Base-by-base conservation (phyloP, 2,797 vertebrate species). In the Triplophysa bombifrons region DNA sequence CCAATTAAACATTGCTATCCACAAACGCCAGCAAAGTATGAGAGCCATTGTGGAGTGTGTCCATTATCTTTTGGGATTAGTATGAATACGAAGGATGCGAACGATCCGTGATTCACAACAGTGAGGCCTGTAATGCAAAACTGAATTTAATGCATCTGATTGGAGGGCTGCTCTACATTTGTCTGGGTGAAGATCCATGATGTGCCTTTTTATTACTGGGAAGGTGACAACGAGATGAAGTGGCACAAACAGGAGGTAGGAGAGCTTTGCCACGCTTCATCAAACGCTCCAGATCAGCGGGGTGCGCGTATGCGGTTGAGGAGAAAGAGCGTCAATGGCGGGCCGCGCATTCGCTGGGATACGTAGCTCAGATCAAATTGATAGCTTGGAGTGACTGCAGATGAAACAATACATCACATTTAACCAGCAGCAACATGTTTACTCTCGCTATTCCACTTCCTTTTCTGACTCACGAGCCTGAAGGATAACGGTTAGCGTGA, bases 251-350 rank as follows among this genome's bases (percentile, higher is more conserved):
- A 30, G 20, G 19, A 72, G 69, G n/a, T 63, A 53, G 20, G 58
- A 63, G 65, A 74, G 65, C 72, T 78, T 82, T 41, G 60, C 72
- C 34, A 55, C 4, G 38, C 68, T 84, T 84, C 76, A 80, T 76
- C 80, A 82, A 76, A 71, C 41, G 4, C 55, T 65, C 34, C 10
- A 34, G 63, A 79, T 80, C 60, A 66, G 48, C 13, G 13, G 25
- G 64, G 60, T 75, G 71, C 20, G 27, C 51, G 4, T 56, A 51
- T 50, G 53, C 20, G 56, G 72, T 70, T 67, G 73, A 72, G 60
- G 34, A 60, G 41, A 76, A 22, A 10, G 25, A 72, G 55, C 71
- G 65, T 82, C 74, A 72, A 66, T 70, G 73, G 22, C 20, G 58
- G 4, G 25, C 17, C 3, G 9, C 16, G 13, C 17, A 17, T 72